Evolutionary conservation across 1,140 invertebrate genomes (phyloP).

Genomic region (Rhysida immarginata): DNA sequence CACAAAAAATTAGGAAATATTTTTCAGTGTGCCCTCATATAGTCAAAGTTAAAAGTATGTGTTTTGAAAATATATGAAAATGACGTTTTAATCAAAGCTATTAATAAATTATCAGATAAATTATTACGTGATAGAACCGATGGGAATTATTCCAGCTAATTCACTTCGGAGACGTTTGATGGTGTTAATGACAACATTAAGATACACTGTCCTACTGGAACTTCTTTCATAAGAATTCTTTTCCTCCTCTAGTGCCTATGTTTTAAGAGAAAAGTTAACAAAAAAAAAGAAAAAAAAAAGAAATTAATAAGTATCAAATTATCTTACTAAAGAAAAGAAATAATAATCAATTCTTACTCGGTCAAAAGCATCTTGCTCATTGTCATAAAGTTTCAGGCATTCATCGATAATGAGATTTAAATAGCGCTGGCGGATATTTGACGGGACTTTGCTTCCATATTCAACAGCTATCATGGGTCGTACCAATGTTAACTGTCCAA

Average conservation of each 20-base stretch:
- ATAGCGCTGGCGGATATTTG: conserved; percentile 65
- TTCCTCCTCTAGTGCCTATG: conserved; percentile 50
- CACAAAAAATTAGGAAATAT: too few relatives aligned
- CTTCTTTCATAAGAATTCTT: conserved; percentile 57
- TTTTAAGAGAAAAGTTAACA: neutral
- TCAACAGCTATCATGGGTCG: conserved; percentile 44
- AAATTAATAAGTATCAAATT: neutral
- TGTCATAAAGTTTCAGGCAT: conserved; percentile 48
- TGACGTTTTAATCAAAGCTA: too few relatives aligned
- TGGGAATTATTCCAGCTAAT: too few relatives aligned
- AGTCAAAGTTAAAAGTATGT: too few relatives aligned
- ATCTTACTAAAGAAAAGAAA: conserved; percentile 5
- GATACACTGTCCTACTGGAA: conserved; percentile 59
- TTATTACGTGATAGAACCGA: too few relatives aligned
- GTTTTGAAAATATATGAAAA: too few relatives aligned
- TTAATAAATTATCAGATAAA: too few relatives aligned
- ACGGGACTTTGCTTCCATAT: conserved; percentile 57
- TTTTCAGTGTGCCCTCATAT: too few relatives aligned
- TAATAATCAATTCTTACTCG: conserved; percentile 29
- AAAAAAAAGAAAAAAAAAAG: conserved; percentile 15
- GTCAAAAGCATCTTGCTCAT: conserved; percentile 50
- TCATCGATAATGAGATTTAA: conserved; percentile 75
- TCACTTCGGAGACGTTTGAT: conserved; percentile 44
- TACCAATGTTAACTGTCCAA: conserved; percentile 2
- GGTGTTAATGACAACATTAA: conserved; percentile 63